Evolutionary conservation across 1,140 invertebrate genomes (phyloP).

Genomic region (Amyelois transitella): DNA sequence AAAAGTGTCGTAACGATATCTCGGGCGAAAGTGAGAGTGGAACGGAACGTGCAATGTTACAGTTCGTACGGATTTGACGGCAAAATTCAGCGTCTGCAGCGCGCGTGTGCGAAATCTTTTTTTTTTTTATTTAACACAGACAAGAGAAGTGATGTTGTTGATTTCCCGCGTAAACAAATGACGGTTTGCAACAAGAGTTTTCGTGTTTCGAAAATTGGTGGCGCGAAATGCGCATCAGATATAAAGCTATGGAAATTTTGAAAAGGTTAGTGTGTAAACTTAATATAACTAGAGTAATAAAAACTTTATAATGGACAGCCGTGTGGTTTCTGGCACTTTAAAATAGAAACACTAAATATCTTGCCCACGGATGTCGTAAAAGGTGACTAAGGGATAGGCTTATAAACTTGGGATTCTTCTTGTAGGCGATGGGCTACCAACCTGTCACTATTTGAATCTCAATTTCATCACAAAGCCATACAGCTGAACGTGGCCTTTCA

Average conservation of each 20-base stretch:
- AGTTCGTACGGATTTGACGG: background rate
- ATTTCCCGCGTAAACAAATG: conserved; percentile 12
- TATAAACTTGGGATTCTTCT: no score
- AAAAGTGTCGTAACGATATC: conserved; percentile 12
- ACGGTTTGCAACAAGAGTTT: conserved; percentile 16
- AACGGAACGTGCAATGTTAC: background rate
- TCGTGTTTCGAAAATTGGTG: conserved; percentile 4
- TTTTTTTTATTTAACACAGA: background rate
- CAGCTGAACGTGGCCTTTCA: no score
- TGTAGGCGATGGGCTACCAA: no score
- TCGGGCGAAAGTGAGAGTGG: conserved; percentile 16
- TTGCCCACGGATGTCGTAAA: no score
- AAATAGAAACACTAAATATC: no score
- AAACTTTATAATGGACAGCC: background rate
- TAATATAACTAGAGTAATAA: background rate
- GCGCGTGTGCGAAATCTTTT: background rate
- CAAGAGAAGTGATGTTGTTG: background rate
- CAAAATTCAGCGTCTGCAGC: background rate
- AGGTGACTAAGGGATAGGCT: no score
- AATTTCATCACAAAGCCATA: no score
- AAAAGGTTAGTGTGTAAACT: conserved; percentile 37
- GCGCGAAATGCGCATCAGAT: conserved; percentile 6
- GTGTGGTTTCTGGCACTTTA: background rate
- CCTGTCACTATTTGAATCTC: no score
- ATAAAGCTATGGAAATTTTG: conserved; percentile 32